A percentile compares a stretch with the other conserved stretches of the same genome.
Evolutionary conservation across 1,140 invertebrate genomes (phyloP).

Genomic region (Nephotettix cincticeps): DNA sequence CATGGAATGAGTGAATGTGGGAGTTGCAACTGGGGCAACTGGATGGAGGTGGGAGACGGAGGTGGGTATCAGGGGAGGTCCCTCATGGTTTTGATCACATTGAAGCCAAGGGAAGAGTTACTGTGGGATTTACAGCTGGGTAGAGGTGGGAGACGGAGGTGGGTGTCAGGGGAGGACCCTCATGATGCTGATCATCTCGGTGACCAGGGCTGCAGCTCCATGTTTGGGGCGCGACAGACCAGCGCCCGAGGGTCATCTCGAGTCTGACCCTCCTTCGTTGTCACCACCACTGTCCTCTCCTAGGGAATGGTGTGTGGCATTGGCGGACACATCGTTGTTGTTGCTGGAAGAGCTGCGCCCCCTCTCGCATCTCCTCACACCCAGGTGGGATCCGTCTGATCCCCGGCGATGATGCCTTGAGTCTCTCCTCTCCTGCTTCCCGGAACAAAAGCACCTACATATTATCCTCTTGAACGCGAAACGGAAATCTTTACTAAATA

Average conservation of each 20-base stretch:
- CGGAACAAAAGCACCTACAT: constrained; percentile 72
- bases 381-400: constrained; percentile 64
- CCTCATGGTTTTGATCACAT: constrained; percentile 20
- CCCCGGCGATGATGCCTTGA: constrained; percentile 52
- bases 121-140: neutral
- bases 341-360: constrained; percentile 44
- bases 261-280: constrained; percentile 50
- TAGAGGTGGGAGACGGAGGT: neutral
- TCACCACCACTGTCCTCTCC: constrained; percentile 56
- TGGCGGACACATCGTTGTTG: constrained; percentile 33
- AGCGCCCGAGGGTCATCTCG: constrained; percentile 54
- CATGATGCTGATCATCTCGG: constrained; percentile 20
- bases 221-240: constrained; percentile 46
- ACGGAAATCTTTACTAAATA: constrained; percentile 90
- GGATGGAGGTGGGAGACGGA: no score
- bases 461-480: constrained; percentile 90
- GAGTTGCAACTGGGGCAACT: no score
- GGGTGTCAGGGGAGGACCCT: neutral
- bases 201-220: neutral
- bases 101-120: neutral
- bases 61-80: neutral
- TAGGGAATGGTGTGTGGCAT: constrained; percentile 41
- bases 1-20: no score
- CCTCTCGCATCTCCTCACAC: constrained; percentile 21
- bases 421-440: constrained; percentile 16